Evolutionary conservation across 2,888 invertebrate species (phyloP).

Genomic region (Hirtodrosophila cameraria): DNA sequence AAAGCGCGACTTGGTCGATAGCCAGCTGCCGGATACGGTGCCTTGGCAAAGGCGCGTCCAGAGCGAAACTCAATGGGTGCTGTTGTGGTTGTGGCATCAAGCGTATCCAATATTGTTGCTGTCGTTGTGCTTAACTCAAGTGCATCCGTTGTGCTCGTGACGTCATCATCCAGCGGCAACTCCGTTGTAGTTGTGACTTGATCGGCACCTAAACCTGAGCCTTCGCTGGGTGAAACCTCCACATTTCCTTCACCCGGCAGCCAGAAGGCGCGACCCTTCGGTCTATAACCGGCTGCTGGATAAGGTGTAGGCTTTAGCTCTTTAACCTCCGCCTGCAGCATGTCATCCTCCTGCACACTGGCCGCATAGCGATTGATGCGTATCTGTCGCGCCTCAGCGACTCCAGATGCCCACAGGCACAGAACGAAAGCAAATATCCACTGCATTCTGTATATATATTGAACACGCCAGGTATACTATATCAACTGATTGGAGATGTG

Average conservation of each 20-base stretch:
- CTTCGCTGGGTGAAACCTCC: slow-evolving; percentile 5
- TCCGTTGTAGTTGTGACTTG: slow-evolving; percentile 65
- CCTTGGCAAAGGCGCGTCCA: slow-evolving; percentile 40
- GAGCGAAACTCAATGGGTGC: slow-evolving; percentile 19
- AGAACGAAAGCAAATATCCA: slow-evolving; percentile 31
- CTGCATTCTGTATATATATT: slow-evolving; percentile 47
- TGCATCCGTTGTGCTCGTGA: slow-evolving; percentile 58
- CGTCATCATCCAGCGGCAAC: slow-evolving; percentile 25
- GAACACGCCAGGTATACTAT: slow-evolving; percentile 28
- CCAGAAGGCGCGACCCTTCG: slow-evolving; percentile 71
- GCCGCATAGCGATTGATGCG: slow-evolving; percentile 75
- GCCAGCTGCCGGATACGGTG: slow-evolving; percentile 78
- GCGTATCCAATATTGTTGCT: slow-evolving; percentile 30
- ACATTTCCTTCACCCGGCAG: slow-evolving; percentile 60
- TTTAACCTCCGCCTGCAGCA: slow-evolving; percentile 51
- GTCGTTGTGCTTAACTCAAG: slow-evolving; percentile 55
- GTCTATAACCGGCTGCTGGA: slow-evolving; percentile 72
- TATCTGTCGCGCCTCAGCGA: slow-evolving; percentile 68
- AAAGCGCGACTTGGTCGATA: slow-evolving; percentile 76
- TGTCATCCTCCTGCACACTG: slow-evolving; percentile 66
- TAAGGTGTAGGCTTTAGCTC: slow-evolving; percentile 63
- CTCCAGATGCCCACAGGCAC: slow-evolving; percentile 40
- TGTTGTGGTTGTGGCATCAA: slow-evolving; percentile 23
- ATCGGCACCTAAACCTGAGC: slow-evolving; percentile 32
- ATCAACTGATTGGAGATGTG: slow-evolving; percentile 56